Base-by-base conservation (phyloP, 2,113 vertebrate genomes). In the Erpornis zantholeuca region DNA sequence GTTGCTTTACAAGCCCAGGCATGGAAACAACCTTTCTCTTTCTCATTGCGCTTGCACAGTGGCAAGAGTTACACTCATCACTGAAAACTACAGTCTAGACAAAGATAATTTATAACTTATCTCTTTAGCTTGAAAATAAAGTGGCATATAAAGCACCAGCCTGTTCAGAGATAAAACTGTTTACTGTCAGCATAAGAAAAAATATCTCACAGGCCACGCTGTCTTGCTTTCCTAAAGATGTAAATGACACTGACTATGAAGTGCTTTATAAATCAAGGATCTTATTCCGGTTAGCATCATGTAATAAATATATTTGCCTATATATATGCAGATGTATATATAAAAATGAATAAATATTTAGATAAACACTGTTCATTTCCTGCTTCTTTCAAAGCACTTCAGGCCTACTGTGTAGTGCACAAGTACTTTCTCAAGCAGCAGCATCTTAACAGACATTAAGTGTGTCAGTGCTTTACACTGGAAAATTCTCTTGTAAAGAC, bases 261-360 rank as follows among this genome's bases (percentile, higher is more conserved):
- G 49, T 61, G 44, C 53, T 84, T 91, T 69, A 82, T 71, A 79
- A 95, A 95, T 86, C 82, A 73, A 82, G 54, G 28, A 61, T 76
- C 40, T 79, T 82, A 69, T 87, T 84, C 49, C 35, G 70, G 65
- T 71, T 75, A 79, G 65, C 57, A 89, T 57, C 8, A 11, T 18
- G 25, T 25, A 76, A 91, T 85, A 92, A 91, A 86, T 90, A n/a
- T 80, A 56, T 94, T 96, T 94, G 45, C 29, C 13, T 63, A 17
- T 47, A 38, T 42, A 45, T 38, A 63, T 1, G 2, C 15, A 12
- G 54, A 13, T 42, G 11, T 80, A 33, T 70, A 27, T 42, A 53
- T 66, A 83, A 7, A 93, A 92, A 75, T 44, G 21, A 80, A 66
- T 86, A 89, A 95, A 89, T 94, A 92, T 84, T 95, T 92, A 79